Evolutionary conservation across 1,140 invertebrate species (phyloP), one percentile per base, ranked within the genome.

Genomic region (Drosophila eugracilis): DNA sequence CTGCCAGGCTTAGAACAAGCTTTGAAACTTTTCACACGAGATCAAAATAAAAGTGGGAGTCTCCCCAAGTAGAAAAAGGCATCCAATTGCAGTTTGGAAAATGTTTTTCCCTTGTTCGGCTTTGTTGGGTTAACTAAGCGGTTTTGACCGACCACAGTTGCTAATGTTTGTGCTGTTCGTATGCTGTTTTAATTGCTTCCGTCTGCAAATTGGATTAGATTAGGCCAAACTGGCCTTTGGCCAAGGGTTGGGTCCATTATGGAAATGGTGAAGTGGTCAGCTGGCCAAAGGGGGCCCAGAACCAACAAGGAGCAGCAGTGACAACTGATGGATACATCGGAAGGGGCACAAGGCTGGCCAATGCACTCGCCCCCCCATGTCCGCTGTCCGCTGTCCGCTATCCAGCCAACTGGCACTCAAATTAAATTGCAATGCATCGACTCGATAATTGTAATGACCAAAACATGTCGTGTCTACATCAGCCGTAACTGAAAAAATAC

Each of bases 381-480:
- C 19, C 34, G 55, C 55, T 19, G n/a, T 2, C 17, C 39, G 10
- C 28, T 39, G 59, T 14, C 19, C 34, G 55, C 55, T 19, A 14
- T 54, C 39, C 59, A 22, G 28, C 54, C 62, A 55, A 30, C 65
- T 70, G 65, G 50, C 65, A 70, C 65, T 47, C 65, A 80, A 58
- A 60, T 54, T 47, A 52, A 84, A 84, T 83, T 78, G 72, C 79
- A 79, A 75, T 84, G 62, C 75, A 71, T 58, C 59, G 48, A 34
- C 36, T 72, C 62, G 69, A 85, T 72, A 76, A 76, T 69, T 73
- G 63, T 86, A 86, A 80, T 77, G 79, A 73, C 80, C 80, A 85
- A 84, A 85, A 85, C 80, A 84, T 85, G 80, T 85, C 80, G 80
- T 78, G 65, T 69, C 45, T 54, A 66, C 36, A 67, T 52, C 59